Conservation (phyloP, 2,888 invertebrate species). For the Eledone cirrhosa region DNA sequence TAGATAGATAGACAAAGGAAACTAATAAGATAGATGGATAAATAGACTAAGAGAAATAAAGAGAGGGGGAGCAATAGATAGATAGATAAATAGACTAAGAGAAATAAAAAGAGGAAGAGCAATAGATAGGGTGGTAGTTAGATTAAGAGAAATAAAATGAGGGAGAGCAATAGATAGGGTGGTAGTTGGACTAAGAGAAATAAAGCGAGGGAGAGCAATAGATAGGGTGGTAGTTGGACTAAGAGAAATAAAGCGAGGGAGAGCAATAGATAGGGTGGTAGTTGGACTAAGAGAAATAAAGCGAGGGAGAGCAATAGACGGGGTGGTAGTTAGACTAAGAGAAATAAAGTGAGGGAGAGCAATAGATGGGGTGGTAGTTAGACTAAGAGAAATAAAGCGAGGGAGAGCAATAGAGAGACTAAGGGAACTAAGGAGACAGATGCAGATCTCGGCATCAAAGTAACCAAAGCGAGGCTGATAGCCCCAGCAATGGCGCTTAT, state of each 20-base stretch:
- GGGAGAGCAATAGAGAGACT: not conserved
- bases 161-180: not conserved
- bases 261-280: not conserved
- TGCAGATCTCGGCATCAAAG: not conserved
- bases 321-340: not conserved
- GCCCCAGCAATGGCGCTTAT: slow-evolving; percentile 23
- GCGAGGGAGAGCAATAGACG: not conserved
- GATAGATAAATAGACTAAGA: too few species aligned
- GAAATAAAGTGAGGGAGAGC: not conserved
- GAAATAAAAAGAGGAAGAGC: not conserved
- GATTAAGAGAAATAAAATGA: not conserved
- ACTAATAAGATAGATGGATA: too few species aligned
- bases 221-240: not conserved
- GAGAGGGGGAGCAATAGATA: too few species aligned
- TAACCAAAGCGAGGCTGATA: slow-evolving; percentile 22
- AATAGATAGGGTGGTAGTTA: not conserved
- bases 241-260: not conserved
- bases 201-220: not conserved
- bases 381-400: not conserved
- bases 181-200: not conserved
- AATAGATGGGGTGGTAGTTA: not conserved
- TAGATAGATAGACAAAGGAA: too few species aligned
- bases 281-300: not conserved
- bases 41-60: too few species aligned
- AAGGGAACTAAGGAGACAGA: not conserved